Base-by-base conservation (phyloP, 1,140 invertebrate genomes). In the Drosophila grimshawi region DNA sequence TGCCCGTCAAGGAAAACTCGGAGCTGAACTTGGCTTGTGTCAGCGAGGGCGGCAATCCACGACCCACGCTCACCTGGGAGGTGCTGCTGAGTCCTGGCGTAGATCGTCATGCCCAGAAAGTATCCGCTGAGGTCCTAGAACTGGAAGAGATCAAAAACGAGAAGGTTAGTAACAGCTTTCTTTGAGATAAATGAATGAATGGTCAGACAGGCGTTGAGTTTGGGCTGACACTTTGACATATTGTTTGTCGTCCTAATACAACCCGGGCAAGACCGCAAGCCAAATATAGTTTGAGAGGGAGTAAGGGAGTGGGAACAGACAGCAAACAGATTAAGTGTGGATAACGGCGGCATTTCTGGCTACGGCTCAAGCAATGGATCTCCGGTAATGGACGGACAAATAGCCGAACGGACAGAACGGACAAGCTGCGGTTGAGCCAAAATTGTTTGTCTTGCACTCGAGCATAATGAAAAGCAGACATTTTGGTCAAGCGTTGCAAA, bases 11-110 rank as follows among this genome's bases (percentile, higher is more conserved):
- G 81, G 96, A 97, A 92, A 96, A 96, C 81, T 95, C 95, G 8
- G 95, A 96, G 80, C 93, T 97, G 35, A 95, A 95, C 46, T 94
- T 98, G 56, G 94, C 96, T 73, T 98, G 97, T 88, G 95, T 97
- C 3, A 96, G 96, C 57, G 96, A 97, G 92, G 96, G 96, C 75
- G 96, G 96, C 2, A 96, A 96, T 72, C 96, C 97, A 0, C 94
- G 95, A 2, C 96, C 96, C 5, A 94, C 95, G 41, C 93, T 96
- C 78, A 94, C 94, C 43, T 97, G 95, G 96, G 94, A 95, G 66
- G 94, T 97, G 76, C 92, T 94, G 43, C 93, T 95, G 59, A 94
- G 94, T 71, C 94, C 94, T 0, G 92, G 93, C 10, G 92, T 94
- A 3, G 94, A 94, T 78, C 93, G 94, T 11, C 92, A 94, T 41